Conservation (phyloP, 2,113 vertebrate genomes). For the Actenoides lindsayi region DNA sequence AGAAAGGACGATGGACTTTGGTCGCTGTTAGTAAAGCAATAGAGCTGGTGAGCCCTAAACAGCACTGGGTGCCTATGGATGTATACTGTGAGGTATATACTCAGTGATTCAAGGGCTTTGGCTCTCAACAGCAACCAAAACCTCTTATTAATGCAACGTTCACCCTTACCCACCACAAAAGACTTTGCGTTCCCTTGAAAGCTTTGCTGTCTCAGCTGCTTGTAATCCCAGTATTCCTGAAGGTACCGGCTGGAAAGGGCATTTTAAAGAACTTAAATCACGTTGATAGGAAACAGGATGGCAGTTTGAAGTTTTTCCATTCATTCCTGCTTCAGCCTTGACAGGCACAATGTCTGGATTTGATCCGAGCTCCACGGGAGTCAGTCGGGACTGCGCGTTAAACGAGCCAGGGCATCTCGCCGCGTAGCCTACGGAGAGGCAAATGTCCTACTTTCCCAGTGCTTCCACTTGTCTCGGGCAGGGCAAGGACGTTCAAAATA, state of each 20-base stretch:
- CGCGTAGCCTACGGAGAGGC: background rate
- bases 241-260: background rate
- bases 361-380: background rate
- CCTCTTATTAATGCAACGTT: background rate
- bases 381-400: rapidly evolving
- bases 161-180: background rate
- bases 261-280: rapidly evolving
- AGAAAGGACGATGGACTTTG: background rate
- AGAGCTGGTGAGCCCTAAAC: background rate
- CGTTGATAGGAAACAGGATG: rapidly evolving
- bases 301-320: background rate
- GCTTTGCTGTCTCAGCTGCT: background rate
- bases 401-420: background rate
- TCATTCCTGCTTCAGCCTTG: background rate
- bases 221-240: background rate
- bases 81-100: too few species aligned
- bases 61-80: too few species aligned
- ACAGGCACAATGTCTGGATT: background rate
- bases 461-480: background rate
- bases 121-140: background rate
- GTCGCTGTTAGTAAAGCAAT: background rate
- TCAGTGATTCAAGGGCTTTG: background rate
- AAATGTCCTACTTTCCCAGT: background rate
- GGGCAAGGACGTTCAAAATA: background rate
- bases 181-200: background rate